Conservation (phyloP, 2,888 invertebrate species). For the Adelognathus sp. region DNA sequence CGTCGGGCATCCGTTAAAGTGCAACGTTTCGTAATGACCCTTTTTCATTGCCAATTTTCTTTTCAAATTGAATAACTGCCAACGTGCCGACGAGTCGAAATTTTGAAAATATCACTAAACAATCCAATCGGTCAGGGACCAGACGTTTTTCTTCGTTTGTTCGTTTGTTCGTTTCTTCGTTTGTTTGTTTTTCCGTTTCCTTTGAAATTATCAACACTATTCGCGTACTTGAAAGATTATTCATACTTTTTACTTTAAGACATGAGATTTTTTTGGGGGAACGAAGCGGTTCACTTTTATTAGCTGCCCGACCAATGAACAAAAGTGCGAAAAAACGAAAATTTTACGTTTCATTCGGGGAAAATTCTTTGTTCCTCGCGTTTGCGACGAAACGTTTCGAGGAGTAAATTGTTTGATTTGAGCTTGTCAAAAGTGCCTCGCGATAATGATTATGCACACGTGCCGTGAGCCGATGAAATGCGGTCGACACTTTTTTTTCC, state of each 20-base stretch:
- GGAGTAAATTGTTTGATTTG: conserved; percentile 37
- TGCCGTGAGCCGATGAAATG: conserved; percentile 20
- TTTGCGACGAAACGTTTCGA: conserved; percentile 47
- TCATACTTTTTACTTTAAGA: conserved; percentile 30
- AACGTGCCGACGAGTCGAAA: conserved; percentile 38
- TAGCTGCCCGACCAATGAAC: conserved; percentile 51
- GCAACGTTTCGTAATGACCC: conserved; percentile 56
- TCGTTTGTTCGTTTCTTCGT: background rate
- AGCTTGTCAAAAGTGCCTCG: conserved; percentile 35
- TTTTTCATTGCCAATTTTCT: conserved; percentile 10
- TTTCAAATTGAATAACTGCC: conserved; percentile 15
- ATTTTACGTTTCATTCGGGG: conserved; percentile 55
- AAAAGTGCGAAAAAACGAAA: conserved; percentile 33
- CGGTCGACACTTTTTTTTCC: conserved; percentile 17
- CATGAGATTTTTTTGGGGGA: conserved; percentile 45
- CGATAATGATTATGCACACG: conserved; percentile 25
- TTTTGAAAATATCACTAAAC: conserved; percentile 29
- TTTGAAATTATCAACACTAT: background rate
- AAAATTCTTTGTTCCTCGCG: conserved; percentile 64
- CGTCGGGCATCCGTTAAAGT: conserved; percentile 57
- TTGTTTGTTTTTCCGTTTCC: background rate
- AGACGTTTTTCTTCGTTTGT: background rate
- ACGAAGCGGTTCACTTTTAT: conserved; percentile 57
- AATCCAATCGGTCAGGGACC: conserved; percentile 22
- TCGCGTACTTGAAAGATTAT: background rate